These are phyloP conservation scores for Lagocephalus sceleratus DNA, from an alignment of 2,797 vertebrate genomes.

Conservation along the genomic window DNA sequence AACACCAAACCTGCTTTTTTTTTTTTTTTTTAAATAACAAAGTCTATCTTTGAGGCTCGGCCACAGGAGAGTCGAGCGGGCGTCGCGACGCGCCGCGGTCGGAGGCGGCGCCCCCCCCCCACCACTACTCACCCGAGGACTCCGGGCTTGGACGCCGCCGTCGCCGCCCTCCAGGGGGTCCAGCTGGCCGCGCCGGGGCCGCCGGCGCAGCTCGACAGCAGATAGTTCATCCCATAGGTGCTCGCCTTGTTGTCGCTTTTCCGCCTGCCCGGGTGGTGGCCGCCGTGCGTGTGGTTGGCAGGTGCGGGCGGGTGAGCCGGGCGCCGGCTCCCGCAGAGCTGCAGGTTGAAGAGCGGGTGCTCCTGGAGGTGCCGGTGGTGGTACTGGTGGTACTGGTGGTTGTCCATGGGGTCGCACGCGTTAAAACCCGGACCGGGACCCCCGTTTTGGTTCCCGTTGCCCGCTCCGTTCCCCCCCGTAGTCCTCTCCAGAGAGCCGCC, in stretches of 20 bases:
- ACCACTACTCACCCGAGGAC: conserved; percentile 86
- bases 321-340: conserved; percentile 68
- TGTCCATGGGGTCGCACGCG: conserved; percentile 75
- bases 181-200: conserved; percentile 79
- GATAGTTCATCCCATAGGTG: conserved; percentile 95
- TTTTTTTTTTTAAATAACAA: too few relatives aligned
- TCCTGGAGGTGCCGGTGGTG: conserved; percentile 66
- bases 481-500: conserved; percentile 75
- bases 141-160: conserved; percentile 86
- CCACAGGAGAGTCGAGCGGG: not conserved
- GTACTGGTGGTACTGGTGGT: conserved; percentile 63
- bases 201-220: conserved; percentile 85
- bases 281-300: conserved; percentile 64
- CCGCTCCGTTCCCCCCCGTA: conserved; percentile 61
- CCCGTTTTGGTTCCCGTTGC: conserved; percentile 72
- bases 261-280: conserved; percentile 89
- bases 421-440: conserved; percentile 73
- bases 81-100: not conserved
- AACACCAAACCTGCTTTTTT: too few relatives aligned
- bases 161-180: conserved; percentile 93
- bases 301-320: conserved; percentile 65
- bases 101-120: too few relatives aligned
- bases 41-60: too few relatives aligned
- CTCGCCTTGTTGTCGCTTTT: conserved; percentile 97
- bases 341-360: conserved; percentile 58